A percentile compares a stretch with the other conserved stretches of the same genome.
These are phyloP conservation scores for Egretta garzetta DNA, from an alignment of 2,113 vertebrate species.

Conservation along the genomic window DNA sequence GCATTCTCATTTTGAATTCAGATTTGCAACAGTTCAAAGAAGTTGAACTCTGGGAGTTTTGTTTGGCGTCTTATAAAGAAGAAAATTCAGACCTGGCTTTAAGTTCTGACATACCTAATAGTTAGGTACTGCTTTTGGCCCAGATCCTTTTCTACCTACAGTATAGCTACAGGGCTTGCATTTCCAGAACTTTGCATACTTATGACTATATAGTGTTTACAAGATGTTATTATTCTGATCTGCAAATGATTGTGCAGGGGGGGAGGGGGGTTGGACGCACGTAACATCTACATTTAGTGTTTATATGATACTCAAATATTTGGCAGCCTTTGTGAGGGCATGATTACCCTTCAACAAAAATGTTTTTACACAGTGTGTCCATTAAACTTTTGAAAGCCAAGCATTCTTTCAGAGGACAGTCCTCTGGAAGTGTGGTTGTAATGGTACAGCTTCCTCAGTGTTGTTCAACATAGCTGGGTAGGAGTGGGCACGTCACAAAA, in stretches of 20 bases:
- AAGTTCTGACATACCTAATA: not conserved
- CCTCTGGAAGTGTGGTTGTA: not conserved
- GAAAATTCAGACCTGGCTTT: not conserved
- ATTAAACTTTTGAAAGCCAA: not conserved
- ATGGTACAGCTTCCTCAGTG: rapidly evolving
- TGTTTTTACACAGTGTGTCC: not conserved
- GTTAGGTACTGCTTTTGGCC: not conserved
- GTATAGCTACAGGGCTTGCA: not conserved
- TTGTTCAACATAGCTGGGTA: not conserved
- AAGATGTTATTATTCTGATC: not conserved
- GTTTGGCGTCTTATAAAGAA: not conserved
- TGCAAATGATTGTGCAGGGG: not conserved
- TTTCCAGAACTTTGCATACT: not conserved
- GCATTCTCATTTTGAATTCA: not conserved
- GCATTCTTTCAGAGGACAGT: not conserved
- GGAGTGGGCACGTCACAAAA: not conserved
- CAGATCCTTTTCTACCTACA: not conserved
- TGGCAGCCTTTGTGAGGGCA: not conserved
- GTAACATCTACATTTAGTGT: not conserved
- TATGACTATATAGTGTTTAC: not conserved
- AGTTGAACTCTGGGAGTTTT: not conserved
- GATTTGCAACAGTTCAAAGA: not conserved
- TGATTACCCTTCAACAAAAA: not conserved
- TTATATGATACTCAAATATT: not conserved
- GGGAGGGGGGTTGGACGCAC: not conserved